Conservation (phyloP, 2,113 vertebrate species). For the Accipiter cooperii region DNA sequence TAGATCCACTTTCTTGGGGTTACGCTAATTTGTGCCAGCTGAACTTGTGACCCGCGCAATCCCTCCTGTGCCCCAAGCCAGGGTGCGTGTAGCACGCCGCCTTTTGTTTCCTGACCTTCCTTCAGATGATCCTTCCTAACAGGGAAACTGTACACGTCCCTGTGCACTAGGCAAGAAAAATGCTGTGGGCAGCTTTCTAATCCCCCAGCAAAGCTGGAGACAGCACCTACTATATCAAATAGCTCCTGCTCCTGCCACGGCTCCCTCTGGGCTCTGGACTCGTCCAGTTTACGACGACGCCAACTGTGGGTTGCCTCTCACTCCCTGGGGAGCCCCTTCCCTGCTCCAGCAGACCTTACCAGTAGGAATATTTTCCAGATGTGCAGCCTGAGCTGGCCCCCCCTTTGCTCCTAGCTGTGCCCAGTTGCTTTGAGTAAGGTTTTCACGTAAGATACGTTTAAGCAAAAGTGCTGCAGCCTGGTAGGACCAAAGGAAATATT, state of each 20-base stretch:
- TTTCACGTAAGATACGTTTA: not conserved
- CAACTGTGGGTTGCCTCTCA: not conserved
- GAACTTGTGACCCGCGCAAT: not conserved
- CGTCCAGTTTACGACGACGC: fast-evolving
- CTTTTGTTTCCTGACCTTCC: not conserved
- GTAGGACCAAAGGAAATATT: not conserved
- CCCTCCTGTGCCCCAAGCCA: not conserved
- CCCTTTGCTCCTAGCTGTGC: not conserved
- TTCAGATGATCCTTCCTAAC: not conserved
- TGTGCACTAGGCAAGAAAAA: not conserved
- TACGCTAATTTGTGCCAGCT: not conserved
- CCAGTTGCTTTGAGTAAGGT: not conserved
- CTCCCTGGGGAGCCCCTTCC: not conserved
- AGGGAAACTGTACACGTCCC: not conserved
- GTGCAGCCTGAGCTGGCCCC: not conserved
- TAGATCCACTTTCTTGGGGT: not conserved
- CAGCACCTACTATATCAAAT: not conserved
- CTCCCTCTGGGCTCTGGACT: not conserved
- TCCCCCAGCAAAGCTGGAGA: not conserved
- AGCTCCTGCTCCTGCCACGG: not conserved
- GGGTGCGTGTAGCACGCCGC: not conserved
- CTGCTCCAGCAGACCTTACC: not conserved
- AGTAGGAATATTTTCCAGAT: slow-evolving; percentile 37
- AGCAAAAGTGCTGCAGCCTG: not conserved
- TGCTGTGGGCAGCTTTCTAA: not conserved